phyloP scores from a whole-genome alignment of 2,113 vertebrate species.

The Actenoides hombroni region DNA sequence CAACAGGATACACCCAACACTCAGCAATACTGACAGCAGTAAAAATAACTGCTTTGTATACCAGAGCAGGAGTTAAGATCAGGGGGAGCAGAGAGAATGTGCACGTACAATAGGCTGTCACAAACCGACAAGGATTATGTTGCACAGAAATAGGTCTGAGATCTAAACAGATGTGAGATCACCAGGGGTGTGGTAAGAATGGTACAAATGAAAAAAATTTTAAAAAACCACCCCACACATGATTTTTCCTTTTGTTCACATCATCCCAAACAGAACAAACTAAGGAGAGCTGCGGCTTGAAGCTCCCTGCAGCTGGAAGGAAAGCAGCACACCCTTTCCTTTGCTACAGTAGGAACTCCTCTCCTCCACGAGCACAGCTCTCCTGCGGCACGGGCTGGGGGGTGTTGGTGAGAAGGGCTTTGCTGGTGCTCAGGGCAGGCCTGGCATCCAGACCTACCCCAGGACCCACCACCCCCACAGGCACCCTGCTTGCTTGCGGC shows the following conservation, averaged over 20 bases:
- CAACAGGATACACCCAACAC: background rate
- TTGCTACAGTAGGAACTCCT: background rate
- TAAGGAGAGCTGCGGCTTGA: background rate
- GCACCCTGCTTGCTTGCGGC: background rate
- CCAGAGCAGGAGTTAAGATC: background rate
- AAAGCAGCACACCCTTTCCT: background rate
- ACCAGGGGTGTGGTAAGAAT: background rate
- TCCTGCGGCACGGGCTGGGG: background rate
- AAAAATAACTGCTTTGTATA: background rate
- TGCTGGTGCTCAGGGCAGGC: background rate
- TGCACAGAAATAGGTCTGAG: background rate
- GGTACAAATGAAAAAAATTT: background rate
- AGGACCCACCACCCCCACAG: background rate
- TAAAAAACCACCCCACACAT: background rate
- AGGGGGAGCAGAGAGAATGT: background rate
- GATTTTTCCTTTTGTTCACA: background rate
- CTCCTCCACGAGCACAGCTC: background rate
- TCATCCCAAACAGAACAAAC: background rate
- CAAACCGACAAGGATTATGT: background rate
- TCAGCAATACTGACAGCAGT: background rate
- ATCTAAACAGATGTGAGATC: slow-evolving; percentile 1
- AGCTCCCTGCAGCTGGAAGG: background rate
- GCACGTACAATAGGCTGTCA: background rate
- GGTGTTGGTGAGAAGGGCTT: background rate
- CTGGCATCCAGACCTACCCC: background rate